phyloP scores from a whole-genome alignment of 2,113 vertebrate species.

The Ctenomys sociabilis region DNA sequence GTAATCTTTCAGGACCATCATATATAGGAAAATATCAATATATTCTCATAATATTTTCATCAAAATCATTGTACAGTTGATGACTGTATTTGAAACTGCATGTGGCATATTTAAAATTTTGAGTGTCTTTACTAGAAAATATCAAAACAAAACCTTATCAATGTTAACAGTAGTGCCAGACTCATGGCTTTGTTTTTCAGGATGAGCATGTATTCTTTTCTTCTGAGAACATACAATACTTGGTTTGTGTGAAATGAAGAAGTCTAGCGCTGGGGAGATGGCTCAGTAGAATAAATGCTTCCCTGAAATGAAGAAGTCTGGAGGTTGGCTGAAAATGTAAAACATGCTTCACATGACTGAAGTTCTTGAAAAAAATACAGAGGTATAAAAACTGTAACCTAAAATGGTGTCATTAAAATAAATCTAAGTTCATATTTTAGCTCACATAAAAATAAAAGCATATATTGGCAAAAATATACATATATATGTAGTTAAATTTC shows the following conservation, averaged over 20 bases:
- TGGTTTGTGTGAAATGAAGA: neutral
- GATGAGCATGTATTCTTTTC: neutral
- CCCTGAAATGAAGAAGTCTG: neutral
- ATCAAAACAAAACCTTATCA: neutral
- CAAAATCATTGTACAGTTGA: neutral
- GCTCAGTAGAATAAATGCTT: no score
- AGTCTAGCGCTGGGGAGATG: no score
- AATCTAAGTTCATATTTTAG: slow-evolving; percentile 24
- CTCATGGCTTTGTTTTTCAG: slow-evolving; percentile 10
- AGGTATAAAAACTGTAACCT: neutral
- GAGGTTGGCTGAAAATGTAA: neutral
- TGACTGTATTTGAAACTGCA: slow-evolving; percentile 1
- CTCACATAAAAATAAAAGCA: neutral
- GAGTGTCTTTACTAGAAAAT: neutral
- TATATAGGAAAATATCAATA: neutral
- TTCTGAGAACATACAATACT: neutral
- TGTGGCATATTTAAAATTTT: neutral
- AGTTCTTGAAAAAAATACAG: neutral
- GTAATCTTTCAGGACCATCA: neutral
- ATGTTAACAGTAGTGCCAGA: neutral
- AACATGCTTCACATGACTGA: neutral
- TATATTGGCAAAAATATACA: neutral
- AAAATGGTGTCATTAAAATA: neutral
- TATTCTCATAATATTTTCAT: neutral
- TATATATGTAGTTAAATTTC: neutral